Base-by-base conservation (phyloP, 2,113 vertebrate genomes). In the Picathartes gymnocephalus region DNA sequence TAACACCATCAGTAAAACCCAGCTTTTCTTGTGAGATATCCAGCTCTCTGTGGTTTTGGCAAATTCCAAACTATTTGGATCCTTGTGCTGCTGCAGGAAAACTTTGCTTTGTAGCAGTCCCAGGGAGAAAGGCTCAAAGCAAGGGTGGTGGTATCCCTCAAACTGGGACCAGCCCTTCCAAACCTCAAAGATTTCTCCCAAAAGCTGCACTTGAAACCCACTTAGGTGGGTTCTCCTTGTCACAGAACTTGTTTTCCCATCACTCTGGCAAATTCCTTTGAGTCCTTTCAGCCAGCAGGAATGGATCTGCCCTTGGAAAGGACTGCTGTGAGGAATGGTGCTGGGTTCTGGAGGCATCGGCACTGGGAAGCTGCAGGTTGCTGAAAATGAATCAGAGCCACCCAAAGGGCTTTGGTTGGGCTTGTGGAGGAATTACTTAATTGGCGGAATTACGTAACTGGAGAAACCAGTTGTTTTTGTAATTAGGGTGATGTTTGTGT, bases 1-100 rank as follows among this genome's bases (percentile, higher is more conserved):
- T 30, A 80, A 95, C 77, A 61, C 44, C 88, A 96, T 93, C 95
- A 74, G 70, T 92, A 92, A 94, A 96, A 95, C 93, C 95, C 62
- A 92, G 84, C 33, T 92, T 97, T 94, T 93, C 86, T 93, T 94
- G 95, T 92, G 90, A 93, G 44, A 51, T 73, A 40, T 70, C 90
- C 90, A 94, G 0, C 44, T 62, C 69, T n/a, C 40, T 37, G 83
- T 91, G 86, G 42, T 33, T 96, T 89, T 54, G 91, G 83, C 80
- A 84, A 24, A 53, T 47, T 31, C 80, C 81, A 83, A 81, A 37
- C 71, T 83, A 27, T 62, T 33, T 71, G 58, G 51, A 53, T 45
- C 56, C 11, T 45, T 54, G 82, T 2, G 53, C 66, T 86, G 69
- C 81, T 58, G 85, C 73, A 88, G 87, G 53, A 21, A 86, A 69